phyloP scores from a whole-genome alignment of 2,888 invertebrate species.

The Habrosyne pyritoides region DNA sequence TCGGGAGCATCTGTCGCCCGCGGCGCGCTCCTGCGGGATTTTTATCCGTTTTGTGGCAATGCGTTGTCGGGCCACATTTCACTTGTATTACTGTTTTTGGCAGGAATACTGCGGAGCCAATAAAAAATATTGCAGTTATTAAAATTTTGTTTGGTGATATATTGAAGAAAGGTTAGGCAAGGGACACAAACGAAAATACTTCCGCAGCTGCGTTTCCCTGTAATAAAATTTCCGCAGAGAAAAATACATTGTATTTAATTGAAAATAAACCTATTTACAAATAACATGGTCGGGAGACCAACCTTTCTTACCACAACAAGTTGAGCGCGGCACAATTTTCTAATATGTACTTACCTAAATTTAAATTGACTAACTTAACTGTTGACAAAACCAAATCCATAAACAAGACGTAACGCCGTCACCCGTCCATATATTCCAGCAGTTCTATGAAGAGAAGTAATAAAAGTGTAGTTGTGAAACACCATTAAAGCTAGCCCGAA shows the following conservation, averaged over 20 bases:
- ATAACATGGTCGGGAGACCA: too few species aligned
- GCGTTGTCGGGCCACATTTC: slow-evolving; percentile 7
- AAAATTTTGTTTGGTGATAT: slow-evolving; percentile 6
- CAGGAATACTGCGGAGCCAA: slow-evolving; percentile 4
- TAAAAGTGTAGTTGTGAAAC: background rate
- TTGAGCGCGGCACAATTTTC: too few species aligned
- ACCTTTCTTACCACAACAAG: too few species aligned
- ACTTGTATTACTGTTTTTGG: slow-evolving; percentile 7
- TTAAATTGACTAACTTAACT: background rate
- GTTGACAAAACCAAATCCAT: background rate
- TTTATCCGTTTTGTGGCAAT: slow-evolving; percentile 7
- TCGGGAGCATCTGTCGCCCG: slow-evolving; percentile 4
- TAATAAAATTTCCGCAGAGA: background rate
- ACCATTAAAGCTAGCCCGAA: background rate
- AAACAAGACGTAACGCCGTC: background rate
- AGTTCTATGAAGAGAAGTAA: background rate
- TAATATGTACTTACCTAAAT: background rate
- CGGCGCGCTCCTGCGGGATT: slow-evolving; percentile 1
- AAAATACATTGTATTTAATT: background rate
- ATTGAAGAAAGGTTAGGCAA: slow-evolving; percentile 3
- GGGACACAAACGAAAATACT: background rate
- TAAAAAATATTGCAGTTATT: slow-evolving; percentile 5
- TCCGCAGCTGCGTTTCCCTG: slow-evolving; percentile 1
- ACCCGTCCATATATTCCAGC: background rate
- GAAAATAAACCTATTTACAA: background rate